Conservation (phyloP, 2,888 invertebrate species). For the Thalpophila matura region DNA sequence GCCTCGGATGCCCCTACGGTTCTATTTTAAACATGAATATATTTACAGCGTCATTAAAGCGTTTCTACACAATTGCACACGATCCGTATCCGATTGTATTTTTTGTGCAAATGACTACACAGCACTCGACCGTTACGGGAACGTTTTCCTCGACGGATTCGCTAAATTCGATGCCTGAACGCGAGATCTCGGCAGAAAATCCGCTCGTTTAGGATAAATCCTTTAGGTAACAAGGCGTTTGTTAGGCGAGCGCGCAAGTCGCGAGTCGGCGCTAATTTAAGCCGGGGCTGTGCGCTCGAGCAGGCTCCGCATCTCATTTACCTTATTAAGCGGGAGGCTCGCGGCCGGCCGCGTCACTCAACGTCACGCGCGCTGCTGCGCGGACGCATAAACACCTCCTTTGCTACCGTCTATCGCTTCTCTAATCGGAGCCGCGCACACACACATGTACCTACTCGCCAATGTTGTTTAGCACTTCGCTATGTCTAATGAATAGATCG, state of each 20-base stretch:
- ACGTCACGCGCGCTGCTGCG: conserved; percentile 74
- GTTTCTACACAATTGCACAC: conserved; percentile 49
- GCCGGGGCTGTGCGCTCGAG: conserved; percentile 64
- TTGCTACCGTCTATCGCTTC: conserved; percentile 74
- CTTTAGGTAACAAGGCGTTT: conserved; percentile 80
- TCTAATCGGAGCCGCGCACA: conserved; percentile 69
- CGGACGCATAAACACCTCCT: conserved; percentile 82
- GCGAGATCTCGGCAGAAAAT: conserved; percentile 64
- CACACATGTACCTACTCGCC: conserved; percentile 31
- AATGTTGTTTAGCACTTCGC: conserved; percentile 31
- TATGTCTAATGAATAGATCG: conserved; percentile 44
- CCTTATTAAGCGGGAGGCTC: conserved; percentile 82
- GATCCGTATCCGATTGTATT: conserved; percentile 48
- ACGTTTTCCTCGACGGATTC: conserved; percentile 41
- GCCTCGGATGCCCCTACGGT: conserved; percentile 18
- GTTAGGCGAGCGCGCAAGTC: conserved; percentile 69
- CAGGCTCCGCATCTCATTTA: conserved; percentile 83
- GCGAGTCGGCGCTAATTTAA: conserved; percentile 77
- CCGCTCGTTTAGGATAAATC: conserved; percentile 77
- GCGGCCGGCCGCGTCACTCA: conserved; percentile 84
- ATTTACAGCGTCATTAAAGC: conserved; percentile 49
- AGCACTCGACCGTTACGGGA: conserved; percentile 42
- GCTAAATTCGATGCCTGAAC: conserved; percentile 51
- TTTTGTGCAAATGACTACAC: conserved; percentile 53
- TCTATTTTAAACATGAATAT: conserved; percentile 52